Conservation (phyloP, 2,113 vertebrate species). For the Oplegnathus fasciatus region DNA sequence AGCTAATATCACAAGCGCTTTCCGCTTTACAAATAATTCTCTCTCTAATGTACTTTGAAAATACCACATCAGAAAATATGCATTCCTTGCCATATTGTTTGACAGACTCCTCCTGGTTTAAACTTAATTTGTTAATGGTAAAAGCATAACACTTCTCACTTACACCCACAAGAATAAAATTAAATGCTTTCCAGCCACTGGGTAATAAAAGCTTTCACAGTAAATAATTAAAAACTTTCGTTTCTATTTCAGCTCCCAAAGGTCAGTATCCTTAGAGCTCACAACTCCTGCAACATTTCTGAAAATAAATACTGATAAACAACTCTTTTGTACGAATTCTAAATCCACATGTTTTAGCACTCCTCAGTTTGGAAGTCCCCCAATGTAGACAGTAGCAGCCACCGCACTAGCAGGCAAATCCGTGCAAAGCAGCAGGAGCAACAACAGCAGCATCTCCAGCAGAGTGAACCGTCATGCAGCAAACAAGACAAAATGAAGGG, state of each 20-base stretch:
- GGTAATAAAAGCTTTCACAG: conserved; percentile 9
- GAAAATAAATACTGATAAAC: conserved; percentile 10
- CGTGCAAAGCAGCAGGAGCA: conserved; percentile 70
- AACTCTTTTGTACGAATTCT: not conserved
- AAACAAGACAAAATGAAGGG: conserved; percentile 69
- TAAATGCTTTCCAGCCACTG: conserved; percentile 42
- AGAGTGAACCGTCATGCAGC: conserved; percentile 73
- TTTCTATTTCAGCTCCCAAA: conserved; percentile 17
- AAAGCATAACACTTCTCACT: conserved; percentile 51
- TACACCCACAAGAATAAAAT: conserved; percentile 47
- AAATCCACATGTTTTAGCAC: conserved; percentile 13
- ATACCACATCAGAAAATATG: conserved; percentile 71
- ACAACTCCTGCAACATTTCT: conserved; percentile 13
- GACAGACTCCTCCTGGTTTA: conserved; percentile 49
- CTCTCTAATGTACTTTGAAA: conserved; percentile 75
- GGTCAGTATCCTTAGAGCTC: not conserved
- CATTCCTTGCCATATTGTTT: conserved; percentile 37
- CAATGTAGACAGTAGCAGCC: conserved; percentile 36
- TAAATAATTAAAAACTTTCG: conserved; percentile 5
- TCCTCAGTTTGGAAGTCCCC: conserved; percentile 35
- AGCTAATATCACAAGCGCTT: conserved; percentile 67
- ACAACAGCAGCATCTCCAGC: conserved; percentile 61
- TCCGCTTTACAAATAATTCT: conserved; percentile 71
- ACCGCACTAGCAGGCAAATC: conserved; percentile 46
- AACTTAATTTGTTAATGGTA: conserved; percentile 64